Base-by-base conservation (phyloP, 2,113 vertebrate genomes). In the Lepus europaeus region DNA sequence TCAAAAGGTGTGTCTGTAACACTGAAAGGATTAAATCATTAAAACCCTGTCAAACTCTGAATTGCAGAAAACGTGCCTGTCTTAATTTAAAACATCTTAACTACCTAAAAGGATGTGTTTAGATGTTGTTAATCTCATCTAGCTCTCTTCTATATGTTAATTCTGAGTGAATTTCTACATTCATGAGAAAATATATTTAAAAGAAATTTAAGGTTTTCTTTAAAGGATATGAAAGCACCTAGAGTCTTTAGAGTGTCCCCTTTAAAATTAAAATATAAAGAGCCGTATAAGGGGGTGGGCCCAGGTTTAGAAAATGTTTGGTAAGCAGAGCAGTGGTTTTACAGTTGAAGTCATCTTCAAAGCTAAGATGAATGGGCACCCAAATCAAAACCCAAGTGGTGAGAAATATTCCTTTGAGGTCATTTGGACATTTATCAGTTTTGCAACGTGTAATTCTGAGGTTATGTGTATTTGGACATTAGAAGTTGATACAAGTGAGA, bases 11-110 rank as follows among this genome's bases (percentile, higher is more conserved):
- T 68, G 23, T 83, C n/a, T 82, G 70, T 63, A 51, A 49, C 64
- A 84, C 22, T 39, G 14, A 93, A 78, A 68, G 33, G 73, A 93
- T 82, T 91, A 90, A 96, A 91, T 45, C n/a, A 73, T 74, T 89
- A 53, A 85, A 82, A 77, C 1, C 45, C 53, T 94, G 73, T 39
- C 63, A 59, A 61, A 59, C 14, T 3, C 72, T 61, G 66, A 77
- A 39, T 84, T 94, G 76, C 13, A 72, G 56, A 72, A 95, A 96
- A 25, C 36, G 51, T 93, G 59, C 70, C 25, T 70, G 9, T 89
- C 29, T 72, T 59, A 84, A 31, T 92, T 84, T 91, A 93, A 91
- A 92, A 64, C 25, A 7, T 53, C 64, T 74, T 14, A 31, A 9
- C 39, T 88, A 80, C 49, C 64, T 53, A 51, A 81, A 82, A 92